Base-by-base conservation (phyloP, 1,140 invertebrate genomes). In the Diabrotica undecimpunctata region DNA sequence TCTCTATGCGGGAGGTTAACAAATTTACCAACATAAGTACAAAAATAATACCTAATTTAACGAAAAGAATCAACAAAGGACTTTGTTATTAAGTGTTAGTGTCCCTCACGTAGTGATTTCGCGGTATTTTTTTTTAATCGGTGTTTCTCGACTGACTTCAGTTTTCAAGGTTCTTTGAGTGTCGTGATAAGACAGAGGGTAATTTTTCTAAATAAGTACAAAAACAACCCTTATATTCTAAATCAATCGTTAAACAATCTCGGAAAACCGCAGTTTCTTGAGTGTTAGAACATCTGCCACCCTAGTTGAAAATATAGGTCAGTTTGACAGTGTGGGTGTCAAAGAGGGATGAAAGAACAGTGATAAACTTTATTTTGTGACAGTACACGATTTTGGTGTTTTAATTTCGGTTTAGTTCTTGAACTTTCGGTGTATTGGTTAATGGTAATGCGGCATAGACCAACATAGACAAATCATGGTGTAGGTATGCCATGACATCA, bases 401-500 rank as follows among this genome's bases (percentile, higher is more conserved):
- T 46, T n/a, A n/a, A 3, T 25, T 25, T 25, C 25, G 25, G 25
- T 25, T 25, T 25, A 4, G 1, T 25, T 25, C 4, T 25, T 25
- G 25, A 4, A 25, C 25, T 25, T 25, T 25, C 25, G 25, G 25
- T 25, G 25, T 25, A 25, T 25, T 25, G 25, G 25, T 25, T 25
- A 1, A 25, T 25, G 25, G 8, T 46, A 63, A 72, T 69, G 73
- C 59, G 62, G 62, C 66, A 41, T 63, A 56, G 50, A 65, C 67
- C 66, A 60, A 64, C 64, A 66, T 69, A 66, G 55, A 69, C 51
- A 69, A 73, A 66, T 25, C 73, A 75, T 77, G 76, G 75, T 78
- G 72, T 77, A 75, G 70, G 66, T 66, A 68, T 70, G 73, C 73
- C 70, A 79, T 79, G 77, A 75, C 74, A 72, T 77, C 77, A 64